Evolutionary conservation across 2,888 invertebrate genomes (phyloP), one percentile per base, ranked within the genome.

Genomic region (Mythimna pallens): DNA sequence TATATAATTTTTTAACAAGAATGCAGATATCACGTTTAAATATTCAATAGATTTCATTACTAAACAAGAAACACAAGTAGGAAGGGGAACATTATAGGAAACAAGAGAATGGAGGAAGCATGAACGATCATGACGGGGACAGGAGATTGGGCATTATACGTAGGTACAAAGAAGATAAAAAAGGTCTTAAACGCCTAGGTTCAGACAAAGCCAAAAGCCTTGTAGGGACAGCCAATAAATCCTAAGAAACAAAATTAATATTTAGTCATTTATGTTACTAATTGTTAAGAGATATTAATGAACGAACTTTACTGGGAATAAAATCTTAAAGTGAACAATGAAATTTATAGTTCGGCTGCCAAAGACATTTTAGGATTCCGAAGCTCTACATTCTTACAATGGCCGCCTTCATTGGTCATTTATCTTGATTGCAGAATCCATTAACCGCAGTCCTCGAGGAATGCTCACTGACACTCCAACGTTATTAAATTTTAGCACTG

Each of bases 381-480:
- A 80, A 80, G 30, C 65, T 54, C 47, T 62, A 62, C 30, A 61
- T n/a, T 66, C 17, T 52, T 43, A 36, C 63, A 80, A 73, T 55
- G 50, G 43, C 43, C 12, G 64, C 76, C n/a, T 57, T 61, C 65
- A 43, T 74, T 67, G 14, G 25, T 63, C 36, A 59, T 63, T 59
- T 79, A 63, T 22, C 66, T 54, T 78, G 30, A 67, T 67, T 75
- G 67, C 81, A 47, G 61, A 75, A 68, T 62, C 61, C 59, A 78
- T 67, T 75, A 74, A 43, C 64, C 65, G 34, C 61, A 68, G 30
- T 22, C 22, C 40, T 52, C 43, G 57, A 22, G 30, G 43, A 36
- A 72, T 72, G 25, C 34, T 61, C 34, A 40, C 22, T 75, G 25
- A 62, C 52, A 34, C n/a, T 61, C 17, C 17, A 34, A 40, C 17